Evolutionary conservation across 1,140 invertebrate species (phyloP).

Genomic region (Lamellibrachia luymesi): DNA sequence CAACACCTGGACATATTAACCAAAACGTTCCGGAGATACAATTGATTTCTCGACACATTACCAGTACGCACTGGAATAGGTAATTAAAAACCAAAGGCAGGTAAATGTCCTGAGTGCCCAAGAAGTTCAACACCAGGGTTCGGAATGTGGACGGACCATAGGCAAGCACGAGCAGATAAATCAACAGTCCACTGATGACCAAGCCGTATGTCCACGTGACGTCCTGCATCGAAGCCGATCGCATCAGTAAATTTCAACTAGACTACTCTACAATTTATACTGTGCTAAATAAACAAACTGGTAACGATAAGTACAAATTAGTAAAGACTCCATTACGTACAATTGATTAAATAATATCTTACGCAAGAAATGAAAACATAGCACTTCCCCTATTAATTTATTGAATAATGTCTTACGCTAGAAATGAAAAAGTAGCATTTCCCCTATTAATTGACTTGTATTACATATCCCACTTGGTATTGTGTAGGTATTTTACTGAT

Average conservation of each 20-base stretch:
- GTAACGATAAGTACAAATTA: neutral
- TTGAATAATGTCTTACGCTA: too few relatives aligned
- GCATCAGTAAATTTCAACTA: too few relatives aligned
- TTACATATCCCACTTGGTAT: too few relatives aligned
- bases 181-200: neutral
- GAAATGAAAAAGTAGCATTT: too few relatives aligned
- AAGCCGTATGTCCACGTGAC: neutral
- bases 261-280: too few relatives aligned
- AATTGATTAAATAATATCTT: too few relatives aligned
- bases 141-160: neutral
- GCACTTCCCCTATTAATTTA: neutral
- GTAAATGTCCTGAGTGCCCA: neutral
- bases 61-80: neutral
- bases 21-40: too few relatives aligned
- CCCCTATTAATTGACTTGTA: neutral
- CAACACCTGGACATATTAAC: too few relatives aligned
- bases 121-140: neutral
- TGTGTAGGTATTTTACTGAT: too few relatives aligned
- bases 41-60: neutral
- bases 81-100: neutral
- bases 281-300: neutral
- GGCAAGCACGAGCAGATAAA: neutral
- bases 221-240: neutral
- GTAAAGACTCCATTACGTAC: neutral
- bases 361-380: too few relatives aligned